phyloP scores from a whole-genome alignment of 2,113 vertebrate species.

The Morone saxatilis region DNA sequence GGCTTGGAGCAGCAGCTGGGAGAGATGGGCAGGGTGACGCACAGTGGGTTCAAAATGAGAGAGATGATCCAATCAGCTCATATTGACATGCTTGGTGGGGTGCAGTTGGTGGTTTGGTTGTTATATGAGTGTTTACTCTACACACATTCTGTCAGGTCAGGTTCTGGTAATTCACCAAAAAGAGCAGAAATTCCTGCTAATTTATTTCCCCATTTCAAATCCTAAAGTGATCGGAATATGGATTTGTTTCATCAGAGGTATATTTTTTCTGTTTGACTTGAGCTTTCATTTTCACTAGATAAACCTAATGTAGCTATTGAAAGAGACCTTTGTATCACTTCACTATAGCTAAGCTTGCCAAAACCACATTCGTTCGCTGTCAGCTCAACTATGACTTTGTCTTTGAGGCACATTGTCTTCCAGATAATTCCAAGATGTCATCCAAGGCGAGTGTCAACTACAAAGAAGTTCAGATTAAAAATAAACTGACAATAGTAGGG shows the following conservation, averaged over 20 bases:
- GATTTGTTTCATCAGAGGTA: slow-evolving; percentile 4
- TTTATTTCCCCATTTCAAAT: background rate
- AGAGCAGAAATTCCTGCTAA: background rate
- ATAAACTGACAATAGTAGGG: background rate
- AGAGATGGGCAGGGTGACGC: slow-evolving; percentile 53
- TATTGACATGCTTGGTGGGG: slow-evolving; percentile 51
- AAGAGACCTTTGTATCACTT: slow-evolving; percentile 12
- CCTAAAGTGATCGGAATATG: background rate
- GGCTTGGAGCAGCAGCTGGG: slow-evolving; percentile 75
- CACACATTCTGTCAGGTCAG: slow-evolving; percentile 32
- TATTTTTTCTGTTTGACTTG: slow-evolving; percentile 2
- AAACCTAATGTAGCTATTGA: slow-evolving; percentile 14
- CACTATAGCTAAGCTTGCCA: slow-evolving; percentile 5
- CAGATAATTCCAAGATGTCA: background rate
- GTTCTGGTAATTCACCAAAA: background rate
- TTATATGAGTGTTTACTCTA: slow-evolving; percentile 22
- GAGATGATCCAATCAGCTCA: slow-evolving; percentile 56
- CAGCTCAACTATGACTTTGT: background rate
- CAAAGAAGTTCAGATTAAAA: background rate
- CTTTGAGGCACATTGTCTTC: background rate
- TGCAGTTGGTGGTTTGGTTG: slow-evolving; percentile 37
- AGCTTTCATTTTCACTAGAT: slow-evolving; percentile 14
- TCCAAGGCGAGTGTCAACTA: background rate
- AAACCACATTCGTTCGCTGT: slow-evolving; percentile 10
- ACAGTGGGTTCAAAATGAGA: slow-evolving; percentile 64